phyloP scores from a whole-genome alignment of 53 echinoderm and acorn worm species.

The Echinarachnius parma region DNA sequence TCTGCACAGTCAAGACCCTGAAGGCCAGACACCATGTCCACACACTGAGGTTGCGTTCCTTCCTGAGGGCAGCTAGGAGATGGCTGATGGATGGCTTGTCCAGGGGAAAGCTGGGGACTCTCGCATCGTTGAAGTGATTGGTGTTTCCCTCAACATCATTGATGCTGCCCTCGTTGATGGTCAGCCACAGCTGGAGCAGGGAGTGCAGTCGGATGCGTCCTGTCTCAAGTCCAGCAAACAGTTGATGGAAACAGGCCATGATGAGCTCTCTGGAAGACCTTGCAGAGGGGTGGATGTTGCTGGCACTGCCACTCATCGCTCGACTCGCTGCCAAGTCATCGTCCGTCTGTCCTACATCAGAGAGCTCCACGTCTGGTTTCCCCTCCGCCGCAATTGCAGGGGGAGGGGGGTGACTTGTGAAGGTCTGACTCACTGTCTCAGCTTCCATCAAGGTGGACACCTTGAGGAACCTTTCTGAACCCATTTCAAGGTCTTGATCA shows the following conservation, averaged over 20 bases:
- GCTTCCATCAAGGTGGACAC: slow-evolving; percentile 53
- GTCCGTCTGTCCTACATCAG: slow-evolving; percentile 37
- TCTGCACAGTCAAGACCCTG: slow-evolving; percentile 72
- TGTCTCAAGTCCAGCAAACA: slow-evolving; percentile 70
- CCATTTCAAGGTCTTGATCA: slow-evolving; percentile 86
- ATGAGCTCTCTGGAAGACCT: slow-evolving; percentile 78
- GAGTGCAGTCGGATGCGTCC: slow-evolving; percentile 63
- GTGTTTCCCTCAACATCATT: slow-evolving; percentile 57
- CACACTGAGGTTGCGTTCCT: slow-evolving; percentile 70
- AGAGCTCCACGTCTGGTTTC: slow-evolving; percentile 31
- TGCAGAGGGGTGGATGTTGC: slow-evolving; percentile 24
- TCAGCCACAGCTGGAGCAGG: slow-evolving; percentile 82
- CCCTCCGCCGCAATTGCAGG: slow-evolving; percentile 25
- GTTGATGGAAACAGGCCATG: slow-evolving; percentile 82
- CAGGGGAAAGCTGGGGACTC: slow-evolving; percentile 74
- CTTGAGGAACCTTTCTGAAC: slow-evolving; percentile 94
- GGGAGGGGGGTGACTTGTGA: slow-evolving; percentile 43
- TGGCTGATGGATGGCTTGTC: slow-evolving; percentile 67
- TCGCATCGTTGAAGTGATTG: slow-evolving; percentile 62
- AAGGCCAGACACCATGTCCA: slow-evolving; percentile 93
- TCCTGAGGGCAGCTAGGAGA: slow-evolving; percentile 68
- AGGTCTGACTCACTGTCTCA: slow-evolving; percentile 53
- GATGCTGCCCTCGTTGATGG: slow-evolving; percentile 61
- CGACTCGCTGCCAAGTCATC: slow-evolving; percentile 39
- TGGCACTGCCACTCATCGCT: slow-evolving; percentile 35